Evolutionary conservation across 23 tunicate genomes (phyloP).

Genomic region (Ciona savignyi): DNA sequence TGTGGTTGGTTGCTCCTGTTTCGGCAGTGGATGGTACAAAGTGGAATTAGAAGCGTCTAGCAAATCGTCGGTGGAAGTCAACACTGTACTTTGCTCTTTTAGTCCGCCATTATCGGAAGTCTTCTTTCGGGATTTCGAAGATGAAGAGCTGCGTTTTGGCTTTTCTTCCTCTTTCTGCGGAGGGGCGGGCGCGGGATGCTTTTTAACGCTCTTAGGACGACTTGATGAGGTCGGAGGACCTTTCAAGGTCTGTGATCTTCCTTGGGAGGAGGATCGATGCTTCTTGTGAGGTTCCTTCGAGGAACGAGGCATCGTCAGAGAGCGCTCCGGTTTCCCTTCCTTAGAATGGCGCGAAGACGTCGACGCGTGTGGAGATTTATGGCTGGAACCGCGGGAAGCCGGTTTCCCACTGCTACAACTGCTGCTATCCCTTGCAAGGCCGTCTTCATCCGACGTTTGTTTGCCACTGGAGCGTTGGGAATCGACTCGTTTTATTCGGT

Average conservation of each 20-base stretch:
- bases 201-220: not conserved
- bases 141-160: not conserved
- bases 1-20: conserved; percentile 9
- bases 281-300: conserved; percentile 7
- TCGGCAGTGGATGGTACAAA: conserved; percentile 25
- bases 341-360: conserved; percentile 6
- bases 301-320: conserved; percentile 33
- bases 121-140: conserved; percentile 4
- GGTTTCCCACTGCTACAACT: conserved; percentile 7
- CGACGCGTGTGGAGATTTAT: conserved; percentile 6
- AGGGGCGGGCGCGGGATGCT: not conserved
- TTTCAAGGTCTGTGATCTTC: conserved; percentile 16
- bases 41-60: conserved; percentile 21
- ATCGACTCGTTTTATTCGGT: conserved; percentile 47
- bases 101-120: not conserved
- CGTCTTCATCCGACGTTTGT: conserved; percentile 4
- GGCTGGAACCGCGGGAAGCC: not conserved
- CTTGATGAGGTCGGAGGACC: not conserved
- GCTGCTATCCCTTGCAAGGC: conserved; percentile 11
- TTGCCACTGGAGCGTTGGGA: conserved; percentile 18
- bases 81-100: not conserved
- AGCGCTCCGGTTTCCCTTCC: conserved; percentile 3
- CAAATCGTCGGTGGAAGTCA: conserved; percentile 20
- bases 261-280: not conserved
- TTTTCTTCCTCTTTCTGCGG: not conserved